Evolutionary conservation across 2,113 vertebrate species (phyloP).

Genomic region (Charina bottae): DNA sequence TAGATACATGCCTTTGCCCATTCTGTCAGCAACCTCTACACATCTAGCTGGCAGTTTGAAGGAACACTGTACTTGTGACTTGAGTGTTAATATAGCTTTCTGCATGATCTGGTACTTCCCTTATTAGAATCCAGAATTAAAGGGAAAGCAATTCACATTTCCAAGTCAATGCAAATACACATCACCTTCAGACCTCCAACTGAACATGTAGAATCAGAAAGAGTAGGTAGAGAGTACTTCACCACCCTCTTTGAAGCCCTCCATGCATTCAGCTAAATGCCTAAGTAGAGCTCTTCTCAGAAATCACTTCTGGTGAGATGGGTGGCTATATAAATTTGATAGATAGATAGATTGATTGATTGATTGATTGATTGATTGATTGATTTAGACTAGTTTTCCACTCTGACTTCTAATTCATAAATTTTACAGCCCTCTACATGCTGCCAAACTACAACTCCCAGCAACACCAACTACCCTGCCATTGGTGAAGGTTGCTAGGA

Average conservation of each 20-base stretch:
- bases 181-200: not conserved
- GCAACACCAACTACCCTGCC: not conserved
- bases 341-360: too few species aligned
- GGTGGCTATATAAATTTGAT: too few species aligned
- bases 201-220: not conserved
- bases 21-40: not conserved
- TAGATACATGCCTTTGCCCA: not conserved
- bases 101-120: not conserved
- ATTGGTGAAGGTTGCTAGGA: not conserved
- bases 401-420: not conserved
- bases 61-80: not conserved
- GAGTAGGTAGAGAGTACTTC: not conserved
- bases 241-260: not conserved
- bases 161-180: not conserved
- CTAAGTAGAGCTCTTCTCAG: not conserved
- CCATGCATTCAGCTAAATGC: not conserved
- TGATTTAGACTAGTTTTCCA: not conserved
- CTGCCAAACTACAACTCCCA: not conserved
- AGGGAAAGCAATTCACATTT: not conserved
- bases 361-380: too few species aligned
- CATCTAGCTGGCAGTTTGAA: not conserved
- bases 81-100: not conserved
- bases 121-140: not conserved
- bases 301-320: not conserved
- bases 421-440: not conserved